Evolutionary conservation across 2,797 vertebrate species (phyloP), one percentile per base, ranked within the genome.

Genomic region (Micropoecilia bifurca): DNA sequence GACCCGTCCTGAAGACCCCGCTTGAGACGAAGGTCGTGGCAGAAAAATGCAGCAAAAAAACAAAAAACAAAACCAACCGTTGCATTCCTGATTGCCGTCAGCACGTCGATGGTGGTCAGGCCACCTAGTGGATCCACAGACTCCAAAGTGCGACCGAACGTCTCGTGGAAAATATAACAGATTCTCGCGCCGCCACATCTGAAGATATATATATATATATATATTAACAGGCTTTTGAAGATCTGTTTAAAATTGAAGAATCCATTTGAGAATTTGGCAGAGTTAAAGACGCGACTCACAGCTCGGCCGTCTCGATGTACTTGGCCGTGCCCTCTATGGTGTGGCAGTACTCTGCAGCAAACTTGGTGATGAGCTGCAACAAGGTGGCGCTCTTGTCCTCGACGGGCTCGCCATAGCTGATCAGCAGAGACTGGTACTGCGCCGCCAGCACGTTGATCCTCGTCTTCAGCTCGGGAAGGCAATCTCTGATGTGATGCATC

Each of bases 261-360:
- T 16, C 5, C 13, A 16, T 18, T 55, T 48, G 50, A 66, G 83
- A 83, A 2, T 88, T 83, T 36, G 85, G 47, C 3, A 59, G 30
- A 33, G 33, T 50, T 6, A 22, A 9, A 59, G 63, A 36, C 71
- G 36, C 50, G 43, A 97, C 98, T 96, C 92, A 99, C 98, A 99
- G 95, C 85, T 99, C 98, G 0, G 98, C 95, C 3, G 98, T 99
- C 93, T 99, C 98, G 1, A 99, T 99, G 91, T 99, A 98, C 93
- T 99, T 99, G 92, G 98, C 98, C 0, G 98, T 99, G 92, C 98
- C 98, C 95, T 99, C 98, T 81, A 99, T 99, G 61, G 98, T 99
- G 94, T 98, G 96, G 91, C 98, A 99, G 92, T 99, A 99, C 91
- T 99, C 98, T 13, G 98, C 97, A 46, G 98, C 98, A 82, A 99